Evolutionary conservation across 2,797 vertebrate species (phyloP).

Genomic region (Pitangus sulphuratus): DNA sequence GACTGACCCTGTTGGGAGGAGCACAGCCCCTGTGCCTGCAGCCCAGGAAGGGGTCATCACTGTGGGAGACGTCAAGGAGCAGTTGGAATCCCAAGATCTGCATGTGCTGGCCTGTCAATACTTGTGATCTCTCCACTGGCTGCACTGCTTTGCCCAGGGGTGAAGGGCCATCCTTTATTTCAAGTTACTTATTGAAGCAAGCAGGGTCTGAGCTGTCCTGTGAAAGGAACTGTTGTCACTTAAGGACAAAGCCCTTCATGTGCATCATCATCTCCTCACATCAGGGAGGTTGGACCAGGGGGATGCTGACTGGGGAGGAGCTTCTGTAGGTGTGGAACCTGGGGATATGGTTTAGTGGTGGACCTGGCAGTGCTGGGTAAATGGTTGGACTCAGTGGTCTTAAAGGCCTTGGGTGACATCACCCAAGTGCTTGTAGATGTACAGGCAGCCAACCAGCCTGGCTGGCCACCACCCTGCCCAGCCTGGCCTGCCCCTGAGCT

Average conservation of each 20-base stretch:
- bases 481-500: fast-evolving
- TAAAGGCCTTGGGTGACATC: background rate
- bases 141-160: background rate
- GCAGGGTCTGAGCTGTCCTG: background rate
- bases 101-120: background rate
- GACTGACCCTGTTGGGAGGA: background rate
- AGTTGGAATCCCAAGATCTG: background rate
- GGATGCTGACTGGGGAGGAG: background rate
- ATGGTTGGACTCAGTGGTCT: background rate
- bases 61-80: background rate
- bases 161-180: background rate
- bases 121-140: background rate
- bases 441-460: background rate
- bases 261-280: background rate
- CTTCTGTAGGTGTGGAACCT: background rate
- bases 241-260: background rate
- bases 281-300: background rate
- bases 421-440: fast-evolving
- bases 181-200: background rate
- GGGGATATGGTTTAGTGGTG: background rate
- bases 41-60: background rate
- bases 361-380: background rate
- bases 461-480: background rate
- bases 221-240: background rate
- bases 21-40: background rate